Conservation (phyloP, 2,113 vertebrate species). For the Ibidorhyncha struthersii region DNA sequence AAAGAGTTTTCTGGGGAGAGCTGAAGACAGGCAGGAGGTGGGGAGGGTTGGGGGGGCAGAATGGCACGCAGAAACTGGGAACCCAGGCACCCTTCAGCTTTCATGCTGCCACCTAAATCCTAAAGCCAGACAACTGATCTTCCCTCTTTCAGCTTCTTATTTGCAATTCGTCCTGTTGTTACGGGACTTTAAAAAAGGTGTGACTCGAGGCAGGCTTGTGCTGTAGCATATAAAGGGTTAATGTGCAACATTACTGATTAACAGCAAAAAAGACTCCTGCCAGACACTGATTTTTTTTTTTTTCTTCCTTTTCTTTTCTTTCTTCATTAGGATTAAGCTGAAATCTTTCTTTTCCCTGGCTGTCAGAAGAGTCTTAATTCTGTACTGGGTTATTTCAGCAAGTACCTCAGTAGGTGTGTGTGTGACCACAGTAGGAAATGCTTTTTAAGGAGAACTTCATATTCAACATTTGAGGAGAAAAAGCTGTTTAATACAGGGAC, state of each 20-base stretch:
- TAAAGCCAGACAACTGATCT: not conserved
- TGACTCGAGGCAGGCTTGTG: not conserved
- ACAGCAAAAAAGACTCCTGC: not conserved
- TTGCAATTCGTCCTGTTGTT: not conserved
- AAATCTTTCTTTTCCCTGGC: not conserved
- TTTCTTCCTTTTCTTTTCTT: not conserved
- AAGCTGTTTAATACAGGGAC: constrained; percentile 9
- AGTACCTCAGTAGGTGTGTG: not conserved
- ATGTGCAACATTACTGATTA: not conserved
- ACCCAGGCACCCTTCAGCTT: not conserved
- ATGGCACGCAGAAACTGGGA: not conserved
- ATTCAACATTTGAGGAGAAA: constrained; percentile 33
- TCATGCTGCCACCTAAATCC: not conserved
- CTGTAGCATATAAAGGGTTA: not conserved
- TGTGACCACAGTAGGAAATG: not conserved
- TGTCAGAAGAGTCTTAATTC: not conserved
- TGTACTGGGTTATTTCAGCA: not conserved
- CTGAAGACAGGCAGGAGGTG: not conserved
- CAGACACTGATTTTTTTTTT: not conserved
- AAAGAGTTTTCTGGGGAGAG: not conserved
- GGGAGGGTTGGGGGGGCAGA: not conserved
- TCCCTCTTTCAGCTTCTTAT: not conserved
- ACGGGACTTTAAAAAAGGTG: not conserved
- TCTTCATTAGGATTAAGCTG: not conserved
- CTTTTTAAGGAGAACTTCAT: constrained; percentile 20